Evolutionary conservation across 1,140 invertebrate genomes (phyloP), one percentile per base, ranked within the genome.

Genomic region (Platyscapa corneri): DNA sequence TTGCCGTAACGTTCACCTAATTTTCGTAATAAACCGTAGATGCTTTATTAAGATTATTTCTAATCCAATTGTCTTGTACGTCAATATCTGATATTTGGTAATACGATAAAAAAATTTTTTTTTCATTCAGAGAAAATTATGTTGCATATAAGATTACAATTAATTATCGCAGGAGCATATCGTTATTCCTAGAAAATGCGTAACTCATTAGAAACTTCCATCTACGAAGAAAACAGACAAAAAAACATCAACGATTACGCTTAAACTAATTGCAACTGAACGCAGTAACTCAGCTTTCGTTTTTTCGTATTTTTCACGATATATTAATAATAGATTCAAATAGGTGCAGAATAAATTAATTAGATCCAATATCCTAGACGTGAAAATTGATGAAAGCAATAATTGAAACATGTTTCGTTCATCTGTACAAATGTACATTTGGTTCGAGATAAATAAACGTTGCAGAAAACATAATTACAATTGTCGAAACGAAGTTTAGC

Each of bases 191-290:
- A 49, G 18, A 39, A 49, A n/a, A 64, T 79, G 12, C 5, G 10
- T 42, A 79, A 14, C 3, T 60, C 30, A n/a, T 79, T 64, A 27
- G 12, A 42, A 64, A 39, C 34, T 79, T 16, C 32, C 42, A 14
- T 6, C 16, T 16, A 39, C 0, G 1, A 79, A 64, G 30, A 39
- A 79, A 27, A 39, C 18, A 39, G 20, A 30, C 23, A 3, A n/a
- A n/a, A n/a, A n/a, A 23, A 23, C 34, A 16, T 79, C 34, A 30
- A 56, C 37, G 32, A 53, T 37, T 56, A 56, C 12, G n/a, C 23
- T 60, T 16, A 32, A 67, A 20, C n/a, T 30, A 67, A 27, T 67
- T 20, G 42, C 65, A 81, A 16, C 78, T 81, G 46, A 81, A 81
- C n/a, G 12, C 42, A 32, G n/a, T 49, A n/a, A 65, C 34, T 64